A percentile compares a stretch with the other conserved stretches of the same genome.
Conservation (phyloP, 2,797 vertebrate species). For the Lates japonicus region DNA sequence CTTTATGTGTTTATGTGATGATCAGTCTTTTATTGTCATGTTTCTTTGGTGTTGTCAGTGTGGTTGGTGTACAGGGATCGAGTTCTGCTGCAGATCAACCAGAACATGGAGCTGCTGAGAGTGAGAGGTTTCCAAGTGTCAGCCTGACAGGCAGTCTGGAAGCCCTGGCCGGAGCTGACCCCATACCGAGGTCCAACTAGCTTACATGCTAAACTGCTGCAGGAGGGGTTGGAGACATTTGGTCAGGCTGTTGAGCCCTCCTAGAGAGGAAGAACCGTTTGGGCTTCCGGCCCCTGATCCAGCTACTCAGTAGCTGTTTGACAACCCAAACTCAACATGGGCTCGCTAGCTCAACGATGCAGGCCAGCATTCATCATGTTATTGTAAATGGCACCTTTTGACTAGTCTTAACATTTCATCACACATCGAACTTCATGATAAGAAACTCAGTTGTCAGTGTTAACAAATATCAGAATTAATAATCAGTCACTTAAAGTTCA, state of each 20-base stretch:
- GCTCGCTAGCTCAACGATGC: conserved; percentile 87
- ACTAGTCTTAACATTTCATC: neutral
- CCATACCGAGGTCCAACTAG: no score
- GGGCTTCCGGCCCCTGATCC: conserved; percentile 88
- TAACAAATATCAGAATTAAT: no score
- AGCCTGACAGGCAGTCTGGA: conserved; percentile 64
- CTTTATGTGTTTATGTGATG: neutral
- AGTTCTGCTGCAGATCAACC: conserved; percentile 89
- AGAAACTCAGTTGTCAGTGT: neutral
- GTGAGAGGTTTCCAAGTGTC: conserved; percentile 64
- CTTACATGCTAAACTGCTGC: conserved; percentile 63
- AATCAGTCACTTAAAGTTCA: neutral
- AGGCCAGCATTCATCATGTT: conserved; percentile 77
- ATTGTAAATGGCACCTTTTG: no score
- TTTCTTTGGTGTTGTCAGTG: conserved; percentile 51
- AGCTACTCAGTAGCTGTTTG: conserved; percentile 82
- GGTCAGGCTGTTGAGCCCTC: conserved; percentile 83
- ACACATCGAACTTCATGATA: neutral
- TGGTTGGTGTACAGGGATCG: conserved; percentile 83
- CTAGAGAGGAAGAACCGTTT: conserved; percentile 86
- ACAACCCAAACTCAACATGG: conserved; percentile 89
- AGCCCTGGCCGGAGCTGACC: conserved; percentile 90
- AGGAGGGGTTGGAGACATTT: conserved; percentile 72
- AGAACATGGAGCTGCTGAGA: conserved; percentile 85
- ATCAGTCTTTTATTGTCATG: neutral